Evolutionary conservation across 2,888 invertebrate genomes (phyloP), one percentile per base, ranked within the genome.

Genomic region (Phyllotreta striolata): DNA sequence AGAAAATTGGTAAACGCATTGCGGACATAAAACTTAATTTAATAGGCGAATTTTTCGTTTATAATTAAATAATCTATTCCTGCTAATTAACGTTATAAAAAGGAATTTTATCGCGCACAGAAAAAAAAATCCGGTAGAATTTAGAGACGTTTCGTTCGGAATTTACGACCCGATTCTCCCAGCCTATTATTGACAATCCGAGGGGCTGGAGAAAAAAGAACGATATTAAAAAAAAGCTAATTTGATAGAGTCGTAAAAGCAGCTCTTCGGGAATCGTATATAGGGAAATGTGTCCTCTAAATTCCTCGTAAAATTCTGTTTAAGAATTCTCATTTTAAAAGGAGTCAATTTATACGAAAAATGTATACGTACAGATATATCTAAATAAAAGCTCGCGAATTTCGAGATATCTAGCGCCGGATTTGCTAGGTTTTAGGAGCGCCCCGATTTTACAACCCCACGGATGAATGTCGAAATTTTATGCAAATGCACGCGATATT

Each of bases 221-320:
- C 41, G 41, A 51, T 59, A 43, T 59, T 59, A 52, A 63, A 57
- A 49, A 51, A 58, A 58, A 58, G 52, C 54, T 63, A 58, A 63
- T 63, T 63, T 63, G 54, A 52, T 63, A 54, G 44, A 43, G 35
- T 58, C 63, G 58, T 63, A 63, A 63, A 63, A 52, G 34, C 44
- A 57, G 54, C 52, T 54, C 40, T 58, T 38, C 46, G 43, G 9
- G 54, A 63, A 63, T 59, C 51, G 63, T 54, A 63, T 62, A 62
- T 54, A 46, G 63, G 46, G 35, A 58, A 63, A 54, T 54, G 63
- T 58, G 54, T 63, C 52, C 41, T 47, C 39, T 6, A 46, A 63
- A 55, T 37, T 54, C 54, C 54, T 63, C 63, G 40, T 63, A 58
- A 58, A 58, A 63, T 35, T 55, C 41, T 62, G 46, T 49, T 56